phyloP scores from a whole-genome alignment of 2,113 vertebrate genomes.

The Acinonyx jubatus region DNA sequence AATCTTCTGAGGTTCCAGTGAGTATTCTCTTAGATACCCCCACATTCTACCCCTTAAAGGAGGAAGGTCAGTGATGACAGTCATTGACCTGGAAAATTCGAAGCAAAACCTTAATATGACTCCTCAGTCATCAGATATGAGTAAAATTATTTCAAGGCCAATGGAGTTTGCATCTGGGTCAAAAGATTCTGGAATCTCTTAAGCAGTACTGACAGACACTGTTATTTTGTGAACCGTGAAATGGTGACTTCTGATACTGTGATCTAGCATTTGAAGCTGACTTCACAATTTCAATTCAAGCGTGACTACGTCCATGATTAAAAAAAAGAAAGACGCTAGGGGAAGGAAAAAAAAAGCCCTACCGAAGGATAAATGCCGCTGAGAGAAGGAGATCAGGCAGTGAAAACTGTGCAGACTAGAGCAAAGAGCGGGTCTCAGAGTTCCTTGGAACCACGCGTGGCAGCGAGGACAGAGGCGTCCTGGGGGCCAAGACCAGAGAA shows the following conservation, averaged over 20 bases:
- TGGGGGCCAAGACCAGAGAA: conserved; percentile 55
- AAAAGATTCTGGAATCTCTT: conserved; percentile 74
- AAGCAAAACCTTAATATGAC: conserved; percentile 52
- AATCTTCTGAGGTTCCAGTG: background rate
- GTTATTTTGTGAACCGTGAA: conserved; percentile 76
- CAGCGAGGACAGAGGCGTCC: background rate
- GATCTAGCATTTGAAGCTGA: conserved; percentile 74
- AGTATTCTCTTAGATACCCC: background rate
- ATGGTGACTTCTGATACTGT: conserved; percentile 77
- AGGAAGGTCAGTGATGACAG: conserved; percentile 15
- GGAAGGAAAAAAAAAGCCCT: background rate
- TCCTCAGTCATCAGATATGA: conserved; percentile 65
- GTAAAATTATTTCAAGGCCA: conserved; percentile 75
- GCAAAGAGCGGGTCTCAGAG: background rate
- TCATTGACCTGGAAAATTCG: conserved; percentile 60
- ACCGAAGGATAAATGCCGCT: background rate
- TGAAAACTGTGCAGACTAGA: background rate
- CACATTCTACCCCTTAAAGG: conserved; percentile 23
- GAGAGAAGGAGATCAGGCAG: conserved; percentile 28
- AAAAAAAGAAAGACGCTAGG: conserved; percentile 54
- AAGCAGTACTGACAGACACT: conserved; percentile 69
- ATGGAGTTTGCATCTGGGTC: conserved; percentile 62
- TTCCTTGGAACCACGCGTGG: conserved; percentile 51
- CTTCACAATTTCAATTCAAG: conserved; percentile 73
- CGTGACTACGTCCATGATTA: conserved; percentile 73